Percentiles rank a stretch among this genome's conserved stretches.
Conservation (phyloP, 2,113 vertebrate genomes). For the Perccottus glenii region DNA sequence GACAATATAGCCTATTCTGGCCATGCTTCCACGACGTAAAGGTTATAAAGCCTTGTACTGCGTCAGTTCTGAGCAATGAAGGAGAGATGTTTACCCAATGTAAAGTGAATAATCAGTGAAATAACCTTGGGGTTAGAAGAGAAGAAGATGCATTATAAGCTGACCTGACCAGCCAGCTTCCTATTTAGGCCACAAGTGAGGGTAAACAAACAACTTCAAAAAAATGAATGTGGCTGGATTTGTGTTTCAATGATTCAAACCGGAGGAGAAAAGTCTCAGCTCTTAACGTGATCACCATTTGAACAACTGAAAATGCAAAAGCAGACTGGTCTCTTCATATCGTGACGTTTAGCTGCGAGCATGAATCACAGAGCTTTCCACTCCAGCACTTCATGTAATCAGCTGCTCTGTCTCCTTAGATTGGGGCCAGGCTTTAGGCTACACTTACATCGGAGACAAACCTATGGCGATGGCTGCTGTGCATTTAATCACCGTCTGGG, state of each 20-base stretch:
- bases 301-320: constrained; percentile 59
- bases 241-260: neutral
- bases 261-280: constrained; percentile 7
- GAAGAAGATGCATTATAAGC: too few species aligned
- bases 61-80: too few species aligned
- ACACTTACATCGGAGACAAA: constrained; percentile 34
- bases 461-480: constrained; percentile 24
- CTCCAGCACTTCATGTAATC: constrained; percentile 57
- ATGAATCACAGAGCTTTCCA: constrained; percentile 57
- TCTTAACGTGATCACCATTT: constrained; percentile 20
- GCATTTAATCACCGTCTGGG: constrained; percentile 29
- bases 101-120: too few species aligned
- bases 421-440: constrained; percentile 36
- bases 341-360: constrained; percentile 53
- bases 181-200: too few species aligned
- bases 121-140: too few species aligned
- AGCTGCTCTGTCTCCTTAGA: constrained; percentile 40
- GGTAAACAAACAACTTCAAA: too few species aligned
- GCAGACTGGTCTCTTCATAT: constrained; percentile 32
- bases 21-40: too few species aligned
- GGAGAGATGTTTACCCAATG: too few species aligned
- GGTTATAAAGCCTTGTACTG: too few species aligned
- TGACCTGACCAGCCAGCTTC: too few species aligned
- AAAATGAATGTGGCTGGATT: constrained; percentile 7
- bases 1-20: too few species aligned